Evolutionary conservation across 2,113 vertebrate species (phyloP), one percentile per base, ranked within the genome.

Genomic region (Daubentonia madagascariensis): DNA sequence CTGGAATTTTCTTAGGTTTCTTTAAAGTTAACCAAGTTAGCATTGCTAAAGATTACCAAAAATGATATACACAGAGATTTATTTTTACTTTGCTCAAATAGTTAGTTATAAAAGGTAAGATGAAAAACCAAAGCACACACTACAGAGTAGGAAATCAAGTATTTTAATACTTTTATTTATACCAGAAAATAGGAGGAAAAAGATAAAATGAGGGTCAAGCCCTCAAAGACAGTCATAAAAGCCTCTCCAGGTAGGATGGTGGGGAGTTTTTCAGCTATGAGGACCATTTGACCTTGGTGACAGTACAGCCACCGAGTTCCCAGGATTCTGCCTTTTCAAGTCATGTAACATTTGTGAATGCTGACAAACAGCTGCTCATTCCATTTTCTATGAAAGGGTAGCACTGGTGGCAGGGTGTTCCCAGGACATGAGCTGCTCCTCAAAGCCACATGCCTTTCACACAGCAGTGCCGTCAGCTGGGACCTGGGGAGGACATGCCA

Each of bases 321-420:
- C 76, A 95, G 63, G 87, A 85, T 75, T 78, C 83, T 85, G 16
- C 67, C 68, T 85, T 96, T 92, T 94, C 76, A 88, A 85, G 35
- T 90, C 48, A 10, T 37, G 28, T 61, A 88, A 67, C 25, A 37
- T 94, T 94, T 97, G 86, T 7, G 4, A 83, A 70, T 87, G 48
- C 78, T 79, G 86, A 37, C 1, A 4, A 91, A 50, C 84, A 97
- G 91, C 81, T 97, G 96, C 54, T 94, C 67, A 87, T 81, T 97
- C 79, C 7, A 1, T 85, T 96, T 95, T 76, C 78, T 94, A 20
- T 75, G 91, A 43, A 93, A 94, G 85, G 45, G 59, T 94, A 91
- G 81, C 72, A 35, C 73, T 84, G 94, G 67, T 89, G 85, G 93
- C 79, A 83, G 76, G 68, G 37, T 96, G 67, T 95, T 98, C 45